These are phyloP conservation scores for Perdita meconis DNA, from an alignment of 2,888 invertebrate genomes.

Conservation along the genomic window DNA sequence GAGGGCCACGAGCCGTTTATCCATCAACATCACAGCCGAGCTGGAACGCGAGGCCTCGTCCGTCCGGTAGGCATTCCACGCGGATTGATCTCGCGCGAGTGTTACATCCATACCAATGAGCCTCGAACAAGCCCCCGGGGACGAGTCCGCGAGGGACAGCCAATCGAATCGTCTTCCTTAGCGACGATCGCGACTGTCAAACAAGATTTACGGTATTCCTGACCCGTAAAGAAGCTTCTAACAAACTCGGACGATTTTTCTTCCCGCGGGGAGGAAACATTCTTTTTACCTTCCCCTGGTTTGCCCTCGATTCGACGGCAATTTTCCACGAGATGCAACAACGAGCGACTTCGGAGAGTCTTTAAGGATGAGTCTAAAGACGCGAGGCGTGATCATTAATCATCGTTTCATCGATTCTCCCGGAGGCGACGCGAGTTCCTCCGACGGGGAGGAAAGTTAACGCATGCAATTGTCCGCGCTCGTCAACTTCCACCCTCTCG, in stretches of 20 bases:
- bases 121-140: conserved; percentile 36
- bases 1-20: conserved; percentile 69
- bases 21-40: conserved; percentile 75
- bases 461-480: too few relatives aligned
- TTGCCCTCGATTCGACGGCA: neutral
- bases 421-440: too few relatives aligned
- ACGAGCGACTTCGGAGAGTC: neutral
- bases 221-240: conserved; percentile 26
- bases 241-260: conserved; percentile 48
- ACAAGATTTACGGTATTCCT: conserved; percentile 50
- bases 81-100: conserved; percentile 45
- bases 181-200: conserved; percentile 55
- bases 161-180: conserved; percentile 38
- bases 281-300: neutral
- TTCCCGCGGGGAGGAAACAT: conserved; percentile 1
- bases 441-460: too few relatives aligned
- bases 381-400: conserved; percentile 20
- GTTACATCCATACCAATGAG: conserved; percentile 54
- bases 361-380: conserved; percentile 11
- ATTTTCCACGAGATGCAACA: conserved; percentile 4
- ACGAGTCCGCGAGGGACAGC: conserved; percentile 40
- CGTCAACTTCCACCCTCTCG: too few relatives aligned
- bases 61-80: conserved; percentile 48
- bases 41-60: conserved; percentile 49
- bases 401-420: neutral